phyloP scores from a whole-genome alignment of 1,140 invertebrate genomes.

The Drosophila truncata region DNA sequence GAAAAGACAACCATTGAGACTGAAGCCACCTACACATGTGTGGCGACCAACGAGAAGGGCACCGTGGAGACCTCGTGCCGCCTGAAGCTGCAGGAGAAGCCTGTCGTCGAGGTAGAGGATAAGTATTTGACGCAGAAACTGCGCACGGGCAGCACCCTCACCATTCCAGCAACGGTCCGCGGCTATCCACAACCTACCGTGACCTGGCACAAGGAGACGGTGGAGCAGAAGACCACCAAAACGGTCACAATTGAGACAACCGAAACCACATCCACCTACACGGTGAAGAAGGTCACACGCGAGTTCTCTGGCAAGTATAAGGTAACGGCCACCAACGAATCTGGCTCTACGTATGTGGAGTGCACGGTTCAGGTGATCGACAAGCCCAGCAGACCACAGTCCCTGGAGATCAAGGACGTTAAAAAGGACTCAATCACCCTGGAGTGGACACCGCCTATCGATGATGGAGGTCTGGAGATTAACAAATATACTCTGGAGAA shows the following conservation, averaged over 20 bases:
- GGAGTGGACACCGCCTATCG: constrained; percentile 92
- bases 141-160: constrained; percentile 88
- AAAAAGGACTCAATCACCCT: constrained; percentile 90
- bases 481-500: constrained; percentile 93
- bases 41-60: constrained; percentile 91
- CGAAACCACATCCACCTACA: constrained; percentile 88
- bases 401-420: constrained; percentile 91
- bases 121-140: constrained; percentile 88
- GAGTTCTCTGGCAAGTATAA: constrained; percentile 89
- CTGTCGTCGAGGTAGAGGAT: constrained; percentile 88
- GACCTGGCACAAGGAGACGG: constrained; percentile 89
- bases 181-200: constrained; percentile 90
- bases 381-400: constrained; percentile 93
- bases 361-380: constrained; percentile 93
- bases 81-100: constrained; percentile 89
- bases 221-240: constrained; percentile 86
- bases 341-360: constrained; percentile 90
- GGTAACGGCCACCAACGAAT: constrained; percentile 89
- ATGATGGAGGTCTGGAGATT: constrained; percentile 92
- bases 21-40: constrained; percentile 90
- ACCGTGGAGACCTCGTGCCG: constrained; percentile 89
- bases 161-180: constrained; percentile 87
- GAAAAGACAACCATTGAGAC: constrained; percentile 88
- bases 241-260: constrained; percentile 87
- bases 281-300: constrained; percentile 87